Conservation (phyloP, 92 coral and sea anemone genomes). For the Siderastrea siderea region DNA sequence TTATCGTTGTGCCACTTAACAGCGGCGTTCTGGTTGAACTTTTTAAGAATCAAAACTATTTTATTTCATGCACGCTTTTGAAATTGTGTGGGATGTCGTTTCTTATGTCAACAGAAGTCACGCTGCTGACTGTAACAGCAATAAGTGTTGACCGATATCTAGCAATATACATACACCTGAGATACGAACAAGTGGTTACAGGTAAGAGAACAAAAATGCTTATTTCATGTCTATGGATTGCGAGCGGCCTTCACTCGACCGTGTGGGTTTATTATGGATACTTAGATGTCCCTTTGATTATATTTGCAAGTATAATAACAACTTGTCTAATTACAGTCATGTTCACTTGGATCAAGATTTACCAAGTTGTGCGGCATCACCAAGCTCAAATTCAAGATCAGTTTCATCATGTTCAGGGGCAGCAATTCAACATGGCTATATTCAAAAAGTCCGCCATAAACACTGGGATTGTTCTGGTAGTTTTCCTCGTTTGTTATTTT, state of each 20-base stretch:
- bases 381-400: constrained; percentile 24
- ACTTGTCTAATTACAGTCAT: background rate
- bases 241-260: background rate
- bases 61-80: background rate
- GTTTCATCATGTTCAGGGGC: background rate
- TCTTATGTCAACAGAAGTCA: background rate
- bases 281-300: background rate
- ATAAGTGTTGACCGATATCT: constrained; percentile 13
- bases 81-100: background rate
- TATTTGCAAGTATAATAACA: background rate
- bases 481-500: background rate
- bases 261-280: background rate
- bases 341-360: too few relatives aligned
- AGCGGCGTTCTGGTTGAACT: background rate
- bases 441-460: constrained; percentile 6
- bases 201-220: background rate
- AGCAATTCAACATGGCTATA: background rate
- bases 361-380: too few relatives aligned
- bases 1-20: background rate
- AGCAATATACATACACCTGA: constrained; percentile 1
- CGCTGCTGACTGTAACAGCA: background rate
- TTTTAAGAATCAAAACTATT: background rate
- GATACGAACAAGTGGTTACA: constrained; percentile 7
- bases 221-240: background rate
- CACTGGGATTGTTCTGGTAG: background rate